phyloP scores from a whole-genome alignment of 2,113 vertebrate species.

The Myrmophylax atrothorax region DNA sequence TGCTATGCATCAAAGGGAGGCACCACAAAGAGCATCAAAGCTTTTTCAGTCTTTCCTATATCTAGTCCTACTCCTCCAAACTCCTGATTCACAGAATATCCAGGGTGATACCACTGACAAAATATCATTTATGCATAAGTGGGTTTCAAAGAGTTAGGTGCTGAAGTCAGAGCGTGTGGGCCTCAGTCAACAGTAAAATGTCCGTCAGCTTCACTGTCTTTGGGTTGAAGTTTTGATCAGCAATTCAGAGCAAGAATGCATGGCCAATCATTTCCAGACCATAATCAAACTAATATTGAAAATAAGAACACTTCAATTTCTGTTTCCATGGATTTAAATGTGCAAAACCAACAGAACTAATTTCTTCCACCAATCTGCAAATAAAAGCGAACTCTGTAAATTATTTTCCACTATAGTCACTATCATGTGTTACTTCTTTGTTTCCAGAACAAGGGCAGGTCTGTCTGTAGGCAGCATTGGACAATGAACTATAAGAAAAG shows the following conservation, averaged over 20 bases:
- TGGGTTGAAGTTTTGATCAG: neutral
- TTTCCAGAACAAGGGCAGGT: neutral
- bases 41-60: neutral
- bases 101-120: neutral
- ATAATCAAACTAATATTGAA: neutral
- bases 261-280: neutral
- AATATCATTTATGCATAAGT: neutral
- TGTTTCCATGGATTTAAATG: neutral
- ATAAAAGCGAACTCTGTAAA: neutral
- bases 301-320: neutral
- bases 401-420: neutral
- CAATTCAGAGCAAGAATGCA: neutral
- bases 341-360: neutral
- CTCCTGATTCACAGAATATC: neutral
- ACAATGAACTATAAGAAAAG: neutral
- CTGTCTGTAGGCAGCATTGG: neutral
- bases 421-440: neutral
- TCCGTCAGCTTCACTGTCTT: neutral
- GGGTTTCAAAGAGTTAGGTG: neutral
- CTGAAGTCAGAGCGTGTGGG: neutral
- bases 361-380: neutral
- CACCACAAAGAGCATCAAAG: neutral
- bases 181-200: neutral
- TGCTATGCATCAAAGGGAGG: accelerated
- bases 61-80: neutral